phyloP scores from a whole-genome alignment of 1,140 invertebrate genomes.

The Eubasilissa regina region DNA sequence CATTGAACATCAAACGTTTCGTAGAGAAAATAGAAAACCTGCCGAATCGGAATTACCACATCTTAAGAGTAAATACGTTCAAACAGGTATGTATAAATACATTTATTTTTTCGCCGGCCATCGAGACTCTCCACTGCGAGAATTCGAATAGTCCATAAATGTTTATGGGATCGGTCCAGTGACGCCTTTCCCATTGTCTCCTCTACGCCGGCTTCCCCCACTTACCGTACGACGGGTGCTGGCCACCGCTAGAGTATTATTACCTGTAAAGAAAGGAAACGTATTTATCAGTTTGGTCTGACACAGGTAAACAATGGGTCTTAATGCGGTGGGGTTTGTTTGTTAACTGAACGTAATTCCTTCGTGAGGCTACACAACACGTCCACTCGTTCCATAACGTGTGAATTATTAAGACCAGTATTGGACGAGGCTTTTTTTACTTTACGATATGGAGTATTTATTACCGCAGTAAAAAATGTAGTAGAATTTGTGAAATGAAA shows the following conservation, averaged over 20 bases:
- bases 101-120: neutral
- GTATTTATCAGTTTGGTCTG: neutral
- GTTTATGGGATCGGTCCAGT: constrained; percentile 15
- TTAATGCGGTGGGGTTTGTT: neutral
- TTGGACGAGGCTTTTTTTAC: too few relatives aligned
- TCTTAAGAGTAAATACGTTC: too few relatives aligned
- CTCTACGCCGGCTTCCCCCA: neutral
- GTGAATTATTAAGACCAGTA: too few relatives aligned
- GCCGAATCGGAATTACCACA: too few relatives aligned
- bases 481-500: too few relatives aligned
- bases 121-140: constrained; percentile 12
- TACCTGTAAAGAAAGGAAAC: constrained; percentile 27
- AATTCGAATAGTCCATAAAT: constrained; percentile 22
- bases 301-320: neutral
- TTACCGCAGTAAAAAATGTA: too few relatives aligned
- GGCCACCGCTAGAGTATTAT: neutral
- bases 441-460: too few relatives aligned
- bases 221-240: neutral
- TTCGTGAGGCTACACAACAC: too few relatives aligned
- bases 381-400: too few relatives aligned
- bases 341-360: neutral
- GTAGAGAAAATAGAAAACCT: too few relatives aligned
- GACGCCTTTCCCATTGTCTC: constrained; percentile 22
- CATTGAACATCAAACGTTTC: too few relatives aligned
- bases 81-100: too few relatives aligned